Conservation (phyloP, 2,113 vertebrate genomes). For the Micromys minutus region DNA sequence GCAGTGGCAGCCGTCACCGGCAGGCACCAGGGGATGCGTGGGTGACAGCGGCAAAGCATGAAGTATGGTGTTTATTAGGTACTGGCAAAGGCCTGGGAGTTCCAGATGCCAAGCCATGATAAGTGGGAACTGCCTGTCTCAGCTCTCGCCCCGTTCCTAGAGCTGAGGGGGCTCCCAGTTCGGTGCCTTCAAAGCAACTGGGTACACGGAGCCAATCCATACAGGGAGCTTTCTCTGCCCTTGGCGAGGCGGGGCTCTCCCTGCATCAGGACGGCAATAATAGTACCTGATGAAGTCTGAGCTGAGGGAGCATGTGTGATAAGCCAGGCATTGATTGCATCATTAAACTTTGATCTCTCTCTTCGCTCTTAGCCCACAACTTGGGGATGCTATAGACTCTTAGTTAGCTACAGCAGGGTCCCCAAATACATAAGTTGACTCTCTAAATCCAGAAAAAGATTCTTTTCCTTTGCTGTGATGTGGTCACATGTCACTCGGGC, state of each 20-base stretch:
- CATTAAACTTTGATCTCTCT: neutral
- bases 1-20: neutral
- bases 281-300: neutral
- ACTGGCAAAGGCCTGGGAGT: slow-evolving; percentile 49
- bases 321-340: neutral
- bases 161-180: slow-evolving; percentile 18
- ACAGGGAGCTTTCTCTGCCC: neutral
- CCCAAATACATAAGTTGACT: neutral
- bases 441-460: neutral
- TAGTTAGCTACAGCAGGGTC: neutral
- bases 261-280: neutral
- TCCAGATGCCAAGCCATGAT: slow-evolving; percentile 64
- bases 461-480: neutral
- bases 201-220: neutral
- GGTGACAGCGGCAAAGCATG: slow-evolving; percentile 64
- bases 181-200: neutral
- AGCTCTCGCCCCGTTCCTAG: slow-evolving; percentile 19
- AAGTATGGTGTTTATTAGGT: slow-evolving; percentile 76
- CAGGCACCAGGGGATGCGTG: slow-evolving; percentile 27
- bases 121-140: slow-evolving; percentile 67
- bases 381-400: neutral
- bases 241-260: slow-evolving; percentile 4
- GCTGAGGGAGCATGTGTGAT: neutral
- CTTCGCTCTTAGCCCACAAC: neutral
- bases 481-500: neutral